Base-by-base conservation (phyloP, 2,113 vertebrate species). In the Platycercus adscitus region DNA sequence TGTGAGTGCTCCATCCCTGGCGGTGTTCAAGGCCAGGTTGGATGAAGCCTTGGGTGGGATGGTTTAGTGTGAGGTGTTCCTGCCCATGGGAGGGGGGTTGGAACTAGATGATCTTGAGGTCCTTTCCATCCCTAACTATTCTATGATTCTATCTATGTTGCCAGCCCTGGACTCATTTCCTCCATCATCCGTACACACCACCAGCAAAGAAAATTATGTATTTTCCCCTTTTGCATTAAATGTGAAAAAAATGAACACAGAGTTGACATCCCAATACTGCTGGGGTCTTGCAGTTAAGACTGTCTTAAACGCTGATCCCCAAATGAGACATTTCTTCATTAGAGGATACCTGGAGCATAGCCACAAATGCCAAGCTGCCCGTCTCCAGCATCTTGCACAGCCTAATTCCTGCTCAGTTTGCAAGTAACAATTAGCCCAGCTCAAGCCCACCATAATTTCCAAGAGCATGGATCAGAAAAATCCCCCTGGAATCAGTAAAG, bases 161-260 rank as follows among this genome's bases (percentile, higher is more conserved):
- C 10, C 46, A 39, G 24, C 56, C 89, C 64, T 86, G 64, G 29
- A 43, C 3, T 73, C 29, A n/a, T 73, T 90, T 71, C 53, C n/a
- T 29, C 21, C 53, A 58, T 49, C n/a, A 70, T 29, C 69, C 23
- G 35, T 5, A n/a, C 0, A 0, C 14, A 46, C 4, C 43, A 72
- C 33, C 18, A 47, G 9, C 25, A 53, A 72, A 77, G 21, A 78
- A 76, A 49, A 83, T 65, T 0, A 29, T 33, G 10, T 14, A 41
- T 25, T 81, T 81, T 21, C 24, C n/a, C 50, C 33, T 85, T 76
- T 33, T 21, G 7, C 4, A 1, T 44, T 65, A 92, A 70, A 61
- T 49, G 53, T 76, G 46, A 77, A 84, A 68, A 68, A 52, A 14
- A 1, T 25, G 14, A 91, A 61, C 17, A 23, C 58, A 46, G n/a